These are phyloP conservation scores for Rhimphoctona megacephalus DNA, from an alignment of 2,888 invertebrate species.

Conservation along the genomic window DNA sequence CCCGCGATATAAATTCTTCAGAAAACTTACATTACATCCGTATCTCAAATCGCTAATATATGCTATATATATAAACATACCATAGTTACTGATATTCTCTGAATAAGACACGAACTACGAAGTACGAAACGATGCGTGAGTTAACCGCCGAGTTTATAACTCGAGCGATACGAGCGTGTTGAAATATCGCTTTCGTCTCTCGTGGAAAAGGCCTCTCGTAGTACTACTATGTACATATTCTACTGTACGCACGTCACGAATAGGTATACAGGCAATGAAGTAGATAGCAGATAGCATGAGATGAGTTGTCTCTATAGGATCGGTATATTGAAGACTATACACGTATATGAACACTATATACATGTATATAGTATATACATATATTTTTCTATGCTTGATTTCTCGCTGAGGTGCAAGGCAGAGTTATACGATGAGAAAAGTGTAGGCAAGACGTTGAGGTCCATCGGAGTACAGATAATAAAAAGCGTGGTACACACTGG, in stretches of 20 bases:
- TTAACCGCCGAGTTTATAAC: constrained; percentile 57
- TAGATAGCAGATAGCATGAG: constrained; percentile 50
- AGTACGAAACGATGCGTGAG: constrained; percentile 29
- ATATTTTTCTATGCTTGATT: neutral
- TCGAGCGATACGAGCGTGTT: constrained; percentile 57
- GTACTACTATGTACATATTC: constrained; percentile 26
- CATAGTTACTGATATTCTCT: constrained; percentile 19
- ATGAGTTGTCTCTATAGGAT: constrained; percentile 30
- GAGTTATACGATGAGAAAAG: constrained; percentile 24
- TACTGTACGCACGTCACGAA: constrained; percentile 29
- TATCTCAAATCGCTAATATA: neutral
- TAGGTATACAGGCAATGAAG: constrained; percentile 37
- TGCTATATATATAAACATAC: neutral
- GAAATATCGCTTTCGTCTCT: constrained; percentile 62
- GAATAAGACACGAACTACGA: constrained; percentile 43
- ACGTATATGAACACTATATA: neutral
- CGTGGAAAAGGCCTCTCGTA: constrained; percentile 21
- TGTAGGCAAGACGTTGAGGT: constrained; percentile 36
- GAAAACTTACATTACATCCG: neutral
- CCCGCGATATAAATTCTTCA: constrained; percentile 19
- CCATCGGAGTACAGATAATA: constrained; percentile 7
- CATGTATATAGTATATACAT: neutral
- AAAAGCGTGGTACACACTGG: constrained; percentile 7
- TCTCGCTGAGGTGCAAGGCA: neutral
- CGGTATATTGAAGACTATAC: constrained; percentile 23